phyloP scores from a whole-genome alignment of 1,140 invertebrate species.

The Venustaconcha ellipsiformis region DNA sequence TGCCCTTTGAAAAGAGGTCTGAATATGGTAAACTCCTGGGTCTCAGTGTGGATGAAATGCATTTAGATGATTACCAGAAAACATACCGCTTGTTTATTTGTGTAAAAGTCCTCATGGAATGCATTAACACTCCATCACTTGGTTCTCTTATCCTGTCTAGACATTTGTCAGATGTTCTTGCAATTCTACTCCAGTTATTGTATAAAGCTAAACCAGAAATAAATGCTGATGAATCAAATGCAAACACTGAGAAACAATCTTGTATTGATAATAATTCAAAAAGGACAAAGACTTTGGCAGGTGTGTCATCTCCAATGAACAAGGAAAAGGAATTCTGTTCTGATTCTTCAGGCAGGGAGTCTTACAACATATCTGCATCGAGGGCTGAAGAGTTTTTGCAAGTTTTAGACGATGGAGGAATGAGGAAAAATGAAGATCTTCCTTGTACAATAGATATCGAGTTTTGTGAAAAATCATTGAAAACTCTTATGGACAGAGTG shows the following conservation, averaged over 20 bases:
- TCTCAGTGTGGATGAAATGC: neutral
- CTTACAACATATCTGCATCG: too few species aligned
- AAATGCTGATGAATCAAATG: neutral
- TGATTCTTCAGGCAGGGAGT: too few species aligned
- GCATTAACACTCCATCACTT: constrained; percentile 65
- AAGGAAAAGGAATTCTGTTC: too few species aligned
- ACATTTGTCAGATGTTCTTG: constrained; percentile 72
- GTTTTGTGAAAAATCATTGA: constrained; percentile 71
- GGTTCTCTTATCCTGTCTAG: constrained; percentile 65
- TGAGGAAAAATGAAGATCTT: neutral
- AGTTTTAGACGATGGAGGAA: neutral
- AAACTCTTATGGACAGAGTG: constrained; percentile 72
- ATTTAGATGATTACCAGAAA: neutral
- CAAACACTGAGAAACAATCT: neutral
- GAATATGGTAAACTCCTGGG: constrained; percentile 35
- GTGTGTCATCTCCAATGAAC: too few species aligned
- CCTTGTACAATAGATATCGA: constrained; percentile 72
- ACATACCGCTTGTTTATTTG: constrained; percentile 27
- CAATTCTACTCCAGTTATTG: constrained; percentile 75
- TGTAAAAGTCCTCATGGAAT: constrained; percentile 57
- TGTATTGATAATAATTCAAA: neutral
- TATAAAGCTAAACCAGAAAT: neutral
- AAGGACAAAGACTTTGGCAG: neutral
- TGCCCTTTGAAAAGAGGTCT: constrained; percentile 66
- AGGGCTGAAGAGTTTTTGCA: too few species aligned